These are phyloP conservation scores for Pseudomyrmex flavicornis DNA, from an alignment of 1,140 invertebrate genomes.

Conservation along the genomic window DNA sequence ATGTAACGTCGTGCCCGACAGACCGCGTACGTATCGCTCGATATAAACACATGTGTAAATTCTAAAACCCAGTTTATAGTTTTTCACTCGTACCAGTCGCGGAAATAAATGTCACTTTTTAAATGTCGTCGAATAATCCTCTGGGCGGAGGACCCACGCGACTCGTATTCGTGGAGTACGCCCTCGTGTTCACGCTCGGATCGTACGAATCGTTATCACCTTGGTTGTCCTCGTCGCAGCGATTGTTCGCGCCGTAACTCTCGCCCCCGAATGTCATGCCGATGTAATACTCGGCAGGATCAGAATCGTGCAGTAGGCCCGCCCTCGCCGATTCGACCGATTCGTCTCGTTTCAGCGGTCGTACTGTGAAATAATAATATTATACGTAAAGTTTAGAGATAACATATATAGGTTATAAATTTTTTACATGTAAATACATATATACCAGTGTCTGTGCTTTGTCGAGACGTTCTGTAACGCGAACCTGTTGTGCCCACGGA, in stretches of 20 bases:
- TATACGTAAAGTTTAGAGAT: background rate
- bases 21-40: background rate
- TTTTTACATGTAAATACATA: background rate
- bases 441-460: slow-evolving; percentile 86
- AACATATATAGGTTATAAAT: background rate
- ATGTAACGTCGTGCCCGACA: background rate
- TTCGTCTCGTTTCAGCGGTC: slow-evolving; percentile 84
- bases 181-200: slow-evolving; percentile 72
- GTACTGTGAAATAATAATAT: slow-evolving; percentile 75
- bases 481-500: slow-evolving; percentile 81
- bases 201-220: slow-evolving; percentile 76
- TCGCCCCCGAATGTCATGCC: slow-evolving; percentile 84
- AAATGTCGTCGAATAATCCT: slow-evolving; percentile 95
- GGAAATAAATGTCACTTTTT: slow-evolving; percentile 66
- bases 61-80: slow-evolving; percentile 32
- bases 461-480: slow-evolving; percentile 85
- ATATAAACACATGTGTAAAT: slow-evolving; percentile 58
- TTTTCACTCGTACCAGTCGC: slow-evolving; percentile 5
- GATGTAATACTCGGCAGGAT: slow-evolving; percentile 88
- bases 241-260: slow-evolving; percentile 84
- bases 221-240: slow-evolving; percentile 82
- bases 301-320: slow-evolving; percentile 87
- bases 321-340: slow-evolving; percentile 87
- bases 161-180: slow-evolving; percentile 76
- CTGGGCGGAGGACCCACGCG: slow-evolving; percentile 89